These are phyloP conservation scores for Neofelis nebulosa DNA, from an alignment of 2,113 vertebrate genomes.

Conservation along the genomic window DNA sequence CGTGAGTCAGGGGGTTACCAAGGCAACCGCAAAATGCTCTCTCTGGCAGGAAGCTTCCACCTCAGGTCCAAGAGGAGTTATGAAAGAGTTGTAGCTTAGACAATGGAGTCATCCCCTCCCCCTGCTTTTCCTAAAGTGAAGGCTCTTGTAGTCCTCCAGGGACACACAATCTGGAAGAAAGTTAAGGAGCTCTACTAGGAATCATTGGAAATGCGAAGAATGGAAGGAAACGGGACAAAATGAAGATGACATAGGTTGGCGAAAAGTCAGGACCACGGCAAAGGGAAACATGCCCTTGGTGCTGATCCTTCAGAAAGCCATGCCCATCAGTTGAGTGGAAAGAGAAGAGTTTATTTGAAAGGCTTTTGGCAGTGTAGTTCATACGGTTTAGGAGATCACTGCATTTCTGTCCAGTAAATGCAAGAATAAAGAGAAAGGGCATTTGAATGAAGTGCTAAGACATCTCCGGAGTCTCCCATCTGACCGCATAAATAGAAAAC, in stretches of 20 bases:
- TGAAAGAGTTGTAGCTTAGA: not conserved
- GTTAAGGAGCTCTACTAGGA: not conserved
- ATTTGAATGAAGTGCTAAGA: not conserved
- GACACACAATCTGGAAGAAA: not conserved
- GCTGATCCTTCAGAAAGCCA: rapidly evolving
- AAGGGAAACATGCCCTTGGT: not conserved
- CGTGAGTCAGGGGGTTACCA: conserved; percentile 32
- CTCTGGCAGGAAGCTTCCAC: not conserved
- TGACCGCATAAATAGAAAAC: not conserved
- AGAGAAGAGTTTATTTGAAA: not conserved
- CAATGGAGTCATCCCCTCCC: not conserved
- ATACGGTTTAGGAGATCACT: not conserved
- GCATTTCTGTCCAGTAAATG: not conserved
- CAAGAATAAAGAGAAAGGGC: not conserved
- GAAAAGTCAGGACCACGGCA: not conserved
- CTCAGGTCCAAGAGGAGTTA: not conserved
- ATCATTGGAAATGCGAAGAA: not conserved
- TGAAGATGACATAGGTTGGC: not conserved
- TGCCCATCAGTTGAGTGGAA: not conserved
- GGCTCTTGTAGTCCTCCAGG: not conserved
- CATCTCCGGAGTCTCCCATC: not conserved
- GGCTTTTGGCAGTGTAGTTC: not conserved
- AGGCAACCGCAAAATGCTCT: conserved; percentile 26
- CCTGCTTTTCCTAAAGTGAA: not conserved
- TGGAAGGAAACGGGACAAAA: not conserved